Evolutionary conservation across 2,888 invertebrate genomes (phyloP), one percentile per base, ranked within the genome.

Genomic region (Lepidocyrtoides sp.): DNA sequence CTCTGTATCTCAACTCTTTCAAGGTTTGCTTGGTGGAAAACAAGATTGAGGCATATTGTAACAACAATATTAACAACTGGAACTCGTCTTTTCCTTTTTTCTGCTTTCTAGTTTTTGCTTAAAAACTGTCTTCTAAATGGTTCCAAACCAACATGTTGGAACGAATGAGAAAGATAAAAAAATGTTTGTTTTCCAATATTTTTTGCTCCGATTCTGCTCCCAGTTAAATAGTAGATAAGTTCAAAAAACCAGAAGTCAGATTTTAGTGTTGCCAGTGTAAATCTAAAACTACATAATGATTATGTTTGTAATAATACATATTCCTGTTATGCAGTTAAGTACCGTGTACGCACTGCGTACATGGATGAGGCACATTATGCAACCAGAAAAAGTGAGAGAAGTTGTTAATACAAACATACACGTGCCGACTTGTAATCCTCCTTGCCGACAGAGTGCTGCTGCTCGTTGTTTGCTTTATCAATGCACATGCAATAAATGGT

Each of bases 391-490:
- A 5, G n/a, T 26, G 20, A 29, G 54, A 26, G 17, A 72, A 54
- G 26, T 54, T 79, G 51, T 69, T 77, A 77, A 86, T 17, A 72
- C 86, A 87, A 87, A 87, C 87, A 87, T 63, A 87, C 87, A 87
- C 87, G 87, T 87, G 87, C 87, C 87, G 79, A 77, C 87, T 86
- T 66, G 79, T 87, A 87, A 87, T 87, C 87, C 87, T 87, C 23
- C 7, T 79, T 54, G 7, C 57, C 44, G 41, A 20, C 2, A 23
- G 17, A 48, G 2, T 54, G 54, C 54, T 79, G 60, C 36, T 60
- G 63, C n/a, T 79, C 7, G 36, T 20, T 63, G 48, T 66, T 83
- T 66, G 32, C 66, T 63, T 63, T 48, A 41, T 82, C 63, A 82
- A 12, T 44, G 63, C 41, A 82, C 23, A 82, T 29, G 51, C 41